Evolutionary conservation across 2,888 invertebrate species (phyloP), one percentile per base, ranked within the genome.

Genomic region (Drosophila buzzatii): DNA sequence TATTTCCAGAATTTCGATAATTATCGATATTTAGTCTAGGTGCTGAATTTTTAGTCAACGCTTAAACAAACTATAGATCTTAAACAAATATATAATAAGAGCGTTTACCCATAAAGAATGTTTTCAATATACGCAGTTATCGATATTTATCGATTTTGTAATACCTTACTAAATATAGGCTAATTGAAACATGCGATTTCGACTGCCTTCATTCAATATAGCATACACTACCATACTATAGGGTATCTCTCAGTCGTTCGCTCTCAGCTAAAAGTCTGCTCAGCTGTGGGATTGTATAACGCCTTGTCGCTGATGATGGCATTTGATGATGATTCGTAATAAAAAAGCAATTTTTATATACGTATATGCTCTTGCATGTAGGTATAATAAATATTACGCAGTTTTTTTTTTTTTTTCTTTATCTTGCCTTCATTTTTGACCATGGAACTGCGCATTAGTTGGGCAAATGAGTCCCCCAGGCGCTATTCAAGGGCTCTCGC

Each of bases 281-380:
- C 20, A 52, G 39, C 20, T 47, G 60, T 41, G 49, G 55, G 58
- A 65, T 57, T 73, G 75, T 77, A 57, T 66, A 77, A 62, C 59
- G 62, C 69, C 66, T 53, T 52, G 47, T 39, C 51, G 45, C 49
- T 39, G 53, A 45, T 61, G 63, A 59, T 61, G 68, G 39, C 39
- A 37, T 31, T 64, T 64, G 63, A 70, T 77, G 79, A 70, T 75
- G 79, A 76, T 58, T 59, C 63, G 81, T 75, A 82, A 76, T 89
- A 89, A 77, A 85, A 82, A 89, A 88, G 61, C 76, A 71, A 87
- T 89, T 87, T 74, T 69, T 66, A 52, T 60, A 75, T 56, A 44
- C 8, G 45, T 49, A 42, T 45, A 23, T 41, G 39, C 35, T 41
- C 33, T 16, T 44, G 18, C 20, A 20, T 56, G 31, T 44, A 20